These are phyloP conservation scores for Typhlichthys subterraneus DNA, from an alignment of 2,797 vertebrate genomes.

Conservation along the genomic window DNA sequence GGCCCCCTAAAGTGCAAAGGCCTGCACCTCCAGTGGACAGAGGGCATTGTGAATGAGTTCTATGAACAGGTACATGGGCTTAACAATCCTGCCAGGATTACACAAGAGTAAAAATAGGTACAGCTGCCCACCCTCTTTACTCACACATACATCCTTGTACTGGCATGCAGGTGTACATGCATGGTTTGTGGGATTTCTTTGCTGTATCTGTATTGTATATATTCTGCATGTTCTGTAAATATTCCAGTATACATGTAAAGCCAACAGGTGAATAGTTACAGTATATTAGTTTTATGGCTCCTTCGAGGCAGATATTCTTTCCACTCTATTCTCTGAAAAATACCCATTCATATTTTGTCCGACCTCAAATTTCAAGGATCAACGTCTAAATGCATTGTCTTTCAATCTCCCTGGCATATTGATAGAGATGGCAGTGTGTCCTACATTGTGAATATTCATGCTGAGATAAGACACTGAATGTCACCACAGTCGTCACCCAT, in stretches of 20 bases:
- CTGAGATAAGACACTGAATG: slow-evolving; percentile 8
- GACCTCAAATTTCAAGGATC: slow-evolving; percentile 15
- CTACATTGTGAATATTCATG: not conserved
- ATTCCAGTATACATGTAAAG: not conserved
- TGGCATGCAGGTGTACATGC: no score
- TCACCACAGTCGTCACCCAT: not conserved
- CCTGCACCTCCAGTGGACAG: slow-evolving; percentile 95
- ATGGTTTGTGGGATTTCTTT: no score
- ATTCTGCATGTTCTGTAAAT: no score
- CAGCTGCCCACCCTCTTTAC: no score
- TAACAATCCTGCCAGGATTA: no score
- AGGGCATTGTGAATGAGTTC: slow-evolving; percentile 98
- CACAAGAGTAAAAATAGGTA: no score
- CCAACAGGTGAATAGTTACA: not conserved
- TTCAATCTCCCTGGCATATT: slow-evolving; percentile 21
- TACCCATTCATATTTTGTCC: not conserved
- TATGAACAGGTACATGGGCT: slow-evolving; percentile 90
- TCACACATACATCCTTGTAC: no score
- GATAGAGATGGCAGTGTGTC: slow-evolving; percentile 6
- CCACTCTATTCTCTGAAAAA: not conserved
- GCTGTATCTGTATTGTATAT: no score
- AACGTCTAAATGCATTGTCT: slow-evolving; percentile 14
- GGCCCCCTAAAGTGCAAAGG: slow-evolving; percentile 95
- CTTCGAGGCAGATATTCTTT: not conserved
- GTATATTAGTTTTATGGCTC: not conserved